Evolutionary conservation across 2,888 invertebrate genomes (phyloP).

Genomic region (Empis livida): DNA sequence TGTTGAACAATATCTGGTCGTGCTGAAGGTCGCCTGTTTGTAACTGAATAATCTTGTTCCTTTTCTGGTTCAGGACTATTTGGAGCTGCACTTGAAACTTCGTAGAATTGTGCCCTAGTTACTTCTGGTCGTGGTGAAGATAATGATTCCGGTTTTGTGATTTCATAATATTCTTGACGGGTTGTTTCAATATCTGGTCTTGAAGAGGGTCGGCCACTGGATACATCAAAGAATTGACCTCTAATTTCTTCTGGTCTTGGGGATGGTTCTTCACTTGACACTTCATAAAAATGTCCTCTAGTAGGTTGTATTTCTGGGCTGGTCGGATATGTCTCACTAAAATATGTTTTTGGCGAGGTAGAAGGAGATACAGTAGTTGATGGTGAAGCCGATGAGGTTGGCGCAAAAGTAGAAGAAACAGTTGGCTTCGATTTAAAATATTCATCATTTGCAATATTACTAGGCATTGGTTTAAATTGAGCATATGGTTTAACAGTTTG

Average conservation of each 20-base stretch:
- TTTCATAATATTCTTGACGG: conserved; percentile 1
- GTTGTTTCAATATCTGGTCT: conserved; percentile 14
- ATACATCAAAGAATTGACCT: conserved; percentile 24
- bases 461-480: conserved; percentile 24
- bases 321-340: conserved; percentile 20
- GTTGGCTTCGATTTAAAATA: conserved; percentile 23
- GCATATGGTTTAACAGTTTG: conserved; percentile 23
- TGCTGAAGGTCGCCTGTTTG: conserved; percentile 2
- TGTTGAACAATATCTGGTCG: conserved; percentile 17
- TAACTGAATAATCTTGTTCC: too few relatives aligned
- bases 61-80: too few relatives aligned
- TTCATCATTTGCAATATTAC: conserved; percentile 30
- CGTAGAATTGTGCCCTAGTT: not conserved
- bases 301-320: conserved; percentile 26
- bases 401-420: conserved; percentile 17
- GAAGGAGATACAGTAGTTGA: conserved; percentile 35
- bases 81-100: not conserved
- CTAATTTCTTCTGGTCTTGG: conserved; percentile 11
- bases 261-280: not conserved
- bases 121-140: not conserved
- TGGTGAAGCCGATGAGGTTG: conserved; percentile 31
- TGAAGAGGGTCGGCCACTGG: not conserved
- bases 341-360: conserved; percentile 21
- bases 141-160: not conserved
- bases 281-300: conserved; percentile 26